A percentile compares a stretch with the other conserved stretches of the same genome.
Evolutionary conservation across 2,888 invertebrate species (phyloP).

Genomic region (Epistrophe grossulariae): DNA sequence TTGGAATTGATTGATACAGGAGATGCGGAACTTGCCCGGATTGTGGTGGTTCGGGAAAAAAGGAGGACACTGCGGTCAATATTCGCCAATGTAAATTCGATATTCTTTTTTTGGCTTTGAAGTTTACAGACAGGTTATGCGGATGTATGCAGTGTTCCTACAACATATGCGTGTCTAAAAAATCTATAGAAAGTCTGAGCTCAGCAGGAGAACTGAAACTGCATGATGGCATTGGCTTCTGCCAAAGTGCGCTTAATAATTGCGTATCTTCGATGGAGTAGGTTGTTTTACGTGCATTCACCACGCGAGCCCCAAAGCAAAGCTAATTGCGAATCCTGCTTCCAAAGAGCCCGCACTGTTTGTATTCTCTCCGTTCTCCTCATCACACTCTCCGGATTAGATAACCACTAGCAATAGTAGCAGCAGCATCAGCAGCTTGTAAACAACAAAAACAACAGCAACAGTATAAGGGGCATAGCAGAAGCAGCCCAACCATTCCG

Average conservation of each 20-base stretch:
- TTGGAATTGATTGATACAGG: constrained; percentile 29
- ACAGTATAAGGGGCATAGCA: not conserved
- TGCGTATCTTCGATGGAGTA: constrained; percentile 30
- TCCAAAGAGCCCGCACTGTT: constrained; percentile 31
- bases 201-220: constrained; percentile 23
- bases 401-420: constrained; percentile 39
- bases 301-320: constrained; percentile 35
- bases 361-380: not conserved
- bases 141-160: constrained; percentile 4
- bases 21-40: not conserved
- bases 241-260: constrained; percentile 58
- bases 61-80: constrained; percentile 59
- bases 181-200: constrained; percentile 56
- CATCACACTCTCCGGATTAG: constrained; percentile 44
- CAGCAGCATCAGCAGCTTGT: constrained; percentile 6
- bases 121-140: constrained; percentile 27
- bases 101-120: constrained; percentile 20
- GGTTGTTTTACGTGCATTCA: constrained; percentile 33
- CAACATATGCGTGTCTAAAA: constrained; percentile 40
- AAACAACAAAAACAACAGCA: not conserved
- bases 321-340: constrained; percentile 64
- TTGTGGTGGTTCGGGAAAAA: constrained; percentile 30
- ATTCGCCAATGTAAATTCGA: constrained; percentile 52
- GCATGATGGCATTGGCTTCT: constrained; percentile 21
- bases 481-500: constrained; percentile 26